Conservation (phyloP, 2,797 vertebrate genomes). For the Sebastes reedi region DNA sequence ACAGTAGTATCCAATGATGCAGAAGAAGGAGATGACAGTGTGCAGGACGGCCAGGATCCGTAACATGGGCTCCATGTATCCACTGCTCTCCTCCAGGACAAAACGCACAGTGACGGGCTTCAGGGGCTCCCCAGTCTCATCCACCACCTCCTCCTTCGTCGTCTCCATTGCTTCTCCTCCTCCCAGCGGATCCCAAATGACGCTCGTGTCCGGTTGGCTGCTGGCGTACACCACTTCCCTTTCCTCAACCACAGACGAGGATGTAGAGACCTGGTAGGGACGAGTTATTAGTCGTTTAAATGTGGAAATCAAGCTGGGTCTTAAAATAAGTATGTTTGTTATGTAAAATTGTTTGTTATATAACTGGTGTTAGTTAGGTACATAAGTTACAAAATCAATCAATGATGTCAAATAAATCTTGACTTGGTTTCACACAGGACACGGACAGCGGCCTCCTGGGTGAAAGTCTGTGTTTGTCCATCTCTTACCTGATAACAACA, state of each 20-base stretch:
- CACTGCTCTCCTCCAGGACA: constrained; percentile 95
- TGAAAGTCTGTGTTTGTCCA: not conserved
- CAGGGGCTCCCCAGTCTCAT: constrained; percentile 22
- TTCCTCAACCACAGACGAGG: constrained; percentile 88
- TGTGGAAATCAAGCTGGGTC: not conserved
- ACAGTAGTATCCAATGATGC: constrained; percentile 98
- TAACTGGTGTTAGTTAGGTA: too few species aligned
- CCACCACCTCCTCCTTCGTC: constrained; percentile 31
- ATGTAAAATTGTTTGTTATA: too few species aligned
- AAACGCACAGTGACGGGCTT: constrained; percentile 87
- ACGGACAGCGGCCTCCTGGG: not conserved
- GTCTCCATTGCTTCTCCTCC: constrained; percentile 33
- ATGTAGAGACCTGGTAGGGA: constrained; percentile 89
- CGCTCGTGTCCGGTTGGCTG: constrained; percentile 65
- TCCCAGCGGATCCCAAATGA: constrained; percentile 76
- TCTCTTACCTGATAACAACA: not conserved
- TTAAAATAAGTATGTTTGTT: too few species aligned
- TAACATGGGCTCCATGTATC: constrained; percentile 95
- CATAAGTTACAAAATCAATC: too few species aligned
- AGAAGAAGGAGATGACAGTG: constrained; percentile 96
- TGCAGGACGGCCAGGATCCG: constrained; percentile 91
- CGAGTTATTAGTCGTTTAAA: not conserved
- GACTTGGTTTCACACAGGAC: too few species aligned
- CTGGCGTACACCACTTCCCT: constrained; percentile 79
- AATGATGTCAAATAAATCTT: too few species aligned